phyloP scores from a whole-genome alignment of 2,888 invertebrate genomes.

The Camptogramma bilineatum region DNA sequence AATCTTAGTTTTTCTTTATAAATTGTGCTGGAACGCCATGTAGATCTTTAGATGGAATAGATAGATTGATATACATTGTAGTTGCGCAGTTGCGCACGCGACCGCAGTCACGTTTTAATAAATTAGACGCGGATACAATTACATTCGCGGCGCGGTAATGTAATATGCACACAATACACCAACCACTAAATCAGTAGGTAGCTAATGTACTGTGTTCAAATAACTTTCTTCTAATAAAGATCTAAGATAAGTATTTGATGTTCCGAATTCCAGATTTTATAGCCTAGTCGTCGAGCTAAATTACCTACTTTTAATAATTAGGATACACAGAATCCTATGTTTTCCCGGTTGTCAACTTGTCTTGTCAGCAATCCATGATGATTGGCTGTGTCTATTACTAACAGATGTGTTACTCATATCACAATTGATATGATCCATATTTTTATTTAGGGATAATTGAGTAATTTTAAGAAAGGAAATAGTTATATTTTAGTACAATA shows the following conservation, averaged over 20 bases:
- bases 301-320: no score
- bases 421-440: no score
- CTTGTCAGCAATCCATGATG: no score
- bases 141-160: constrained; percentile 42
- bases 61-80: constrained; percentile 22
- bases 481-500: no score
- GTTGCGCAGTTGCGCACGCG: constrained; percentile 49
- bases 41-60: constrained; percentile 15
- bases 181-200: constrained; percentile 13
- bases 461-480: no score
- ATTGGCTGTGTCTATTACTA: no score
- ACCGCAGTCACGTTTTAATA: constrained; percentile 55
- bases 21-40: constrained; percentile 8
- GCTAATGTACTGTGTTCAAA: constrained; percentile 6
- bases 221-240: constrained; percentile 3
- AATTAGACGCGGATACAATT: constrained; percentile 53
- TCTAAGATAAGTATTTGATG: background rate
- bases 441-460: no score
- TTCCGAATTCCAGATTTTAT: no score
- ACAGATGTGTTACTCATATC: no score
- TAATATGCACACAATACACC: constrained; percentile 25
- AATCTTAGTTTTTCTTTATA: background rate
- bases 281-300: no score
- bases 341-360: no score
- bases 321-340: no score